Percentiles rank a stretch among this genome's conserved stretches.
phyloP scores from a whole-genome alignment of 2,113 vertebrate species.

The Tragelaphus scriptus region DNA sequence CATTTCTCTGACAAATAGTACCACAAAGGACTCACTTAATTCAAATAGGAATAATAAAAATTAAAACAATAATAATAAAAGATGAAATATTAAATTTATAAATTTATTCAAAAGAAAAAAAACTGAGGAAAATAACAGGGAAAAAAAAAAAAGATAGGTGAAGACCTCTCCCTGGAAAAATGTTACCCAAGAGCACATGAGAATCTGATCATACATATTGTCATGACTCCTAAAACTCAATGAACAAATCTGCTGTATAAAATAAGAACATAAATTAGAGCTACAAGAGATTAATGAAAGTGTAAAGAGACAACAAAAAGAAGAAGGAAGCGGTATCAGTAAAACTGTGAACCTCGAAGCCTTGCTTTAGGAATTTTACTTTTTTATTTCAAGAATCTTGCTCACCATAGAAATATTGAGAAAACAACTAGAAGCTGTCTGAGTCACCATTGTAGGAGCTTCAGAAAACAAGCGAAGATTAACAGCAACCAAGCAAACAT shows the following conservation, averaged over 20 bases:
- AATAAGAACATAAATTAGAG: background rate
- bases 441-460: background rate
- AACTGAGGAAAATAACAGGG: background rate
- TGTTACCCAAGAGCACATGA: background rate
- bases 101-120: background rate
- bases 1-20: background rate
- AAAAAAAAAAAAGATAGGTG: background rate
- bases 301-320: background rate
- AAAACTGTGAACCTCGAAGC: background rate
- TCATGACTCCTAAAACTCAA: background rate
- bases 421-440: background rate
- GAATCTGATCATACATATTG: background rate
- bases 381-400: background rate
- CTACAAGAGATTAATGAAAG: background rate
- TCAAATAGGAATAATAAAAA: background rate
- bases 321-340: background rate
- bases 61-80: background rate
- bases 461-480: background rate
- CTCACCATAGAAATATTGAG: background rate
- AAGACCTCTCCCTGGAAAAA: background rate
- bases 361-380: background rate
- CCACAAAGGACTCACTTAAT: background rate
- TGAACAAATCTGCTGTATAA: background rate
- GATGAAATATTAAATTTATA: background rate
- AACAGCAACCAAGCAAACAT: background rate